Evolutionary conservation across 2,888 invertebrate species (phyloP).

Genomic region (Cepaea hortensis): DNA sequence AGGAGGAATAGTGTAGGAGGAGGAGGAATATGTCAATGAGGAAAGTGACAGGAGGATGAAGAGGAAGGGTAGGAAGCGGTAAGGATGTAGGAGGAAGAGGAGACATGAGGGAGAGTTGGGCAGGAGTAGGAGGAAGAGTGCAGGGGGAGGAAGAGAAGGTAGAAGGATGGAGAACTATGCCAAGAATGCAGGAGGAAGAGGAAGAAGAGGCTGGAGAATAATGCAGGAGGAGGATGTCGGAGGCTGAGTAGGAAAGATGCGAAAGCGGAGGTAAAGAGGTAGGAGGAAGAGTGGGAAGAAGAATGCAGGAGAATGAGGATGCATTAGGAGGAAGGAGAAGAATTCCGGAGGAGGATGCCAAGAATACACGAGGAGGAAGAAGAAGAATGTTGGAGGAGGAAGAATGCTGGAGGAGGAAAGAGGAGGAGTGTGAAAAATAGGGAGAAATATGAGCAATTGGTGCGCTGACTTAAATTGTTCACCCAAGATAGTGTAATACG

Average conservation of each 20-base stretch:
- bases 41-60: too few relatives aligned
- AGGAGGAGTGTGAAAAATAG: too few relatives aligned
- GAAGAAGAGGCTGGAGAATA: not conserved
- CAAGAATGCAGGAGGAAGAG: not conserved
- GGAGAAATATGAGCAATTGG: too few relatives aligned
- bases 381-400: too few relatives aligned
- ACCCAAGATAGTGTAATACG: too few relatives aligned
- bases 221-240: not conserved
- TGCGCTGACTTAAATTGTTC: too few relatives aligned
- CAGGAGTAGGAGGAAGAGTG: not conserved
- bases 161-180: not conserved
- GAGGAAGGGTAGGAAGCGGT: too few relatives aligned
- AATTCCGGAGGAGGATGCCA: not conserved
- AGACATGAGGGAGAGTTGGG: not conserved
- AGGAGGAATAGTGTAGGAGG: not conserved
- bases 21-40: not conserved
- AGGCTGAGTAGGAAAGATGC: not conserved
- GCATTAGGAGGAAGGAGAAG: constrained; percentile 3
- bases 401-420: too few relatives aligned
- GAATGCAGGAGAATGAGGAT: constrained; percentile 5
- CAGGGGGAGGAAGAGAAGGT: not conserved
- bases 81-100: not conserved
- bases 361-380: too few relatives aligned
- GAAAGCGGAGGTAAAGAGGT: not conserved
- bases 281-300: not conserved